Evolutionary conservation across 2,113 vertebrate species (phyloP).

Genomic region (Paradisaea rubra): DNA sequence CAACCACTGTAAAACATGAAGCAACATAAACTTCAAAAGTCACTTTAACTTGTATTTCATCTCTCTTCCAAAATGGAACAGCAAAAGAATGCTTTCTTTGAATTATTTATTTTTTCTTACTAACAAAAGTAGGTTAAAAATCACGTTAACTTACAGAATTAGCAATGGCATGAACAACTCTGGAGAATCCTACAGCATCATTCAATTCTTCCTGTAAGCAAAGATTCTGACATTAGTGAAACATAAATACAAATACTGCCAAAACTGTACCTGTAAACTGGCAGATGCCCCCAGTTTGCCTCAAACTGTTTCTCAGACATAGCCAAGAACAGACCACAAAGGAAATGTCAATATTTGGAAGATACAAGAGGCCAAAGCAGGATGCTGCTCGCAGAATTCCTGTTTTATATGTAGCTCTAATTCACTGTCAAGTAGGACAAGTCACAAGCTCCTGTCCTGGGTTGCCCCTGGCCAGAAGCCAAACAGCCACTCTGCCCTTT

Average conservation of each 20-base stretch:
- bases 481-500: neutral
- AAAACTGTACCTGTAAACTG: neutral
- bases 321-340: neutral
- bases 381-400: neutral
- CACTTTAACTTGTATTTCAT: neutral
- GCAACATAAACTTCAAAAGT: neutral
- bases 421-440: neutral
- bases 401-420: neutral
- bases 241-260: neutral
- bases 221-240: neutral
- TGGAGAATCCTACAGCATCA: conserved; percentile 95
- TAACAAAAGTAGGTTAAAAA: neutral
- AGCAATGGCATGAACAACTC: conserved; percentile 90
- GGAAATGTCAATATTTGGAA: neutral
- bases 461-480: neutral
- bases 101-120: neutral
- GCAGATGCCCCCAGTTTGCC: neutral
- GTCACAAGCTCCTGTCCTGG: neutral
- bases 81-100: neutral
- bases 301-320: neutral
- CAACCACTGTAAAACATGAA: neutral
- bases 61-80: neutral
- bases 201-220: conserved; percentile 86
- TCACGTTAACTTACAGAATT: conserved; percentile 84
- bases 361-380: neutral